phyloP scores from a whole-genome alignment of 2,113 vertebrate species.

The Prietella phreatophila region DNA sequence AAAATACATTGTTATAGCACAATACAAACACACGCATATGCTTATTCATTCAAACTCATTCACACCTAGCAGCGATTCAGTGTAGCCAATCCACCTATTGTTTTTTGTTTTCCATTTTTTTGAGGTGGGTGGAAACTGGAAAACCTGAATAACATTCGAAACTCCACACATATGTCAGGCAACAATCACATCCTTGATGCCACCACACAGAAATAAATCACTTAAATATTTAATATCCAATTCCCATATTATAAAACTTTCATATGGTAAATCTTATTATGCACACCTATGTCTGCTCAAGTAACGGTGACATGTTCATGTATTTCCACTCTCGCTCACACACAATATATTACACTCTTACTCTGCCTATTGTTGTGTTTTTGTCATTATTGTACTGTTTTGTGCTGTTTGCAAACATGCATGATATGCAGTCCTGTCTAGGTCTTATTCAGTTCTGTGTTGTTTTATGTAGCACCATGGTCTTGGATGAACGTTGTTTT shows the following conservation, averaged over 20 bases:
- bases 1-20: background rate
- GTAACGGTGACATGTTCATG: background rate
- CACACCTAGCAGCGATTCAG: background rate
- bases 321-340: background rate
- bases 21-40: background rate
- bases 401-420: too few species aligned
- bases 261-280: slow-evolving; percentile 8
- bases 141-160: background rate
- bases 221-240: background rate
- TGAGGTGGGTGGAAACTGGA: background rate
- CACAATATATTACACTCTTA: too few species aligned
- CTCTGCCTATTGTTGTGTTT: too few species aligned
- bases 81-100: background rate
- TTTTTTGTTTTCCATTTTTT: background rate
- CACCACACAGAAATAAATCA: background rate
- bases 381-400: too few species aligned
- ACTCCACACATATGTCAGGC: background rate
- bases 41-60: background rate
- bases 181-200: background rate
- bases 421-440: too few species aligned
- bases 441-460: too few species aligned
- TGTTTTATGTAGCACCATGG: too few species aligned
- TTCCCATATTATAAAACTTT: background rate
- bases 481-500: too few species aligned
- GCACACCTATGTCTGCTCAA: background rate